Evolutionary conservation across 1,140 invertebrate species (phyloP).

Genomic region (Drosophila busckii): DNA sequence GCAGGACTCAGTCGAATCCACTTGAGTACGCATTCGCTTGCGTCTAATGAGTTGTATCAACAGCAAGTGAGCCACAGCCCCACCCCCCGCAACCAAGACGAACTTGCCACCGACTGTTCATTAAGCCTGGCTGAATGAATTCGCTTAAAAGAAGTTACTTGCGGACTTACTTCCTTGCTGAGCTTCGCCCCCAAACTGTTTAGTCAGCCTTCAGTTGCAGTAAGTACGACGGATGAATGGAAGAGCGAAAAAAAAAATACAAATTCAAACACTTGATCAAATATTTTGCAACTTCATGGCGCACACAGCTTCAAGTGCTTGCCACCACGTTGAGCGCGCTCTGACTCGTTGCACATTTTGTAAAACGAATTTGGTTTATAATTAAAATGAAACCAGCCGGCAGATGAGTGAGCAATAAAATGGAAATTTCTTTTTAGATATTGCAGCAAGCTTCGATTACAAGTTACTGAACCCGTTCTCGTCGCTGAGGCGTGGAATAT

Average conservation of each 20-base stretch:
- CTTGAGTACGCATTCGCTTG: constrained; percentile 71
- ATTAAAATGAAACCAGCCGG: constrained; percentile 60
- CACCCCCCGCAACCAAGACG: constrained; percentile 21
- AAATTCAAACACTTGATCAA: constrained; percentile 68
- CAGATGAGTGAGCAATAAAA: constrained; percentile 39
- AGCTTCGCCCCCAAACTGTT: background rate
- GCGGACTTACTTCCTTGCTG: constrained; percentile 13
- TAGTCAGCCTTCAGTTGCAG: constrained; percentile 60
- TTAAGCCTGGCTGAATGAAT: constrained; percentile 73
- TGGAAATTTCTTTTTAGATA: constrained; percentile 41
- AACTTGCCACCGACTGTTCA: constrained; percentile 55
- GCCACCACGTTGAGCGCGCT: constrained; percentile 3
- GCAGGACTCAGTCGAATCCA: constrained; percentile 33
- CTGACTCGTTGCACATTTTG: constrained; percentile 52
- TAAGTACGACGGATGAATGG: background rate
- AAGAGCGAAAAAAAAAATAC: constrained; percentile 17
- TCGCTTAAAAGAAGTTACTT: constrained; percentile 74
- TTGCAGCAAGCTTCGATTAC: constrained; percentile 50
- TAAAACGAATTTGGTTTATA: constrained; percentile 66
- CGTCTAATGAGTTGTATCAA: constrained; percentile 76
- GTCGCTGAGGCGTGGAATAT: constrained; percentile 50
- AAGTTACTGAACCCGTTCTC: constrained; percentile 49
- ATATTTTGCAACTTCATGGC: constrained; percentile 75
- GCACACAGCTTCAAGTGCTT: constrained; percentile 49
- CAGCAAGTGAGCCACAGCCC: constrained; percentile 47